These are phyloP conservation scores for Semotilus atromaculatus DNA, from an alignment of 2,797 vertebrate genomes.

Conservation along the genomic window DNA sequence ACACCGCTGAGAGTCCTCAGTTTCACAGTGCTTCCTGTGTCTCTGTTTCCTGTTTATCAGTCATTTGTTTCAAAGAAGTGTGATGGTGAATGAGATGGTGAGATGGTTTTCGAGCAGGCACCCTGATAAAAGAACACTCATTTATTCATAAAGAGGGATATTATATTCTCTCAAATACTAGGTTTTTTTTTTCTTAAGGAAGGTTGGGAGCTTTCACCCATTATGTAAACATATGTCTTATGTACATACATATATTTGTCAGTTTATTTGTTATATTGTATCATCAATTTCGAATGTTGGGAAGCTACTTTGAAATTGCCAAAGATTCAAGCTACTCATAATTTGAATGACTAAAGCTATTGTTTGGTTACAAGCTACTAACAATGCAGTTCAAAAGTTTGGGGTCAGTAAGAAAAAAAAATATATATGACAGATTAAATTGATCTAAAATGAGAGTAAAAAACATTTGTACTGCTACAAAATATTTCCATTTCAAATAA, in stretches of 20 bases:
- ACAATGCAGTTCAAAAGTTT: background rate
- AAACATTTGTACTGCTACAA: background rate
- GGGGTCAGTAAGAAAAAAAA: background rate
- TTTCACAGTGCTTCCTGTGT: slow-evolving; percentile 82
- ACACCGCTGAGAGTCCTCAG: slow-evolving; percentile 74
- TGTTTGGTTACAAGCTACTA: background rate
- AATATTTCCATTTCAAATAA: background rate
- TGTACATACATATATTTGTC: background rate
- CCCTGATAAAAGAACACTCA: slow-evolving; percentile 35
- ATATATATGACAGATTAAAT: background rate
- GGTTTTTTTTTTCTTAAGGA: background rate
- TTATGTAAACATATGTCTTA: background rate
- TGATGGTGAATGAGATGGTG: slow-evolving; percentile 73
- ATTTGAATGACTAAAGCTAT: background rate
- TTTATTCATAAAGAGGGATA: slow-evolving; percentile 14
- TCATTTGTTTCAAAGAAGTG: slow-evolving; percentile 78
- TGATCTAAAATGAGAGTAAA: background rate
- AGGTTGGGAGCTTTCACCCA: background rate
- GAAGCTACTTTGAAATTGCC: background rate
- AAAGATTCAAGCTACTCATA: background rate
- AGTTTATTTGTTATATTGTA: background rate
- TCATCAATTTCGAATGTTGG: background rate
- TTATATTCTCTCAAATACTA: background rate
- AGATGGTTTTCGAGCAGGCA: slow-evolving; percentile 60
- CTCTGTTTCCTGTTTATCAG: slow-evolving; percentile 87